Evolutionary conservation across 2,888 invertebrate species (phyloP), one percentile per base, ranked within the genome.

Genomic region (Tinea trinotella): DNA sequence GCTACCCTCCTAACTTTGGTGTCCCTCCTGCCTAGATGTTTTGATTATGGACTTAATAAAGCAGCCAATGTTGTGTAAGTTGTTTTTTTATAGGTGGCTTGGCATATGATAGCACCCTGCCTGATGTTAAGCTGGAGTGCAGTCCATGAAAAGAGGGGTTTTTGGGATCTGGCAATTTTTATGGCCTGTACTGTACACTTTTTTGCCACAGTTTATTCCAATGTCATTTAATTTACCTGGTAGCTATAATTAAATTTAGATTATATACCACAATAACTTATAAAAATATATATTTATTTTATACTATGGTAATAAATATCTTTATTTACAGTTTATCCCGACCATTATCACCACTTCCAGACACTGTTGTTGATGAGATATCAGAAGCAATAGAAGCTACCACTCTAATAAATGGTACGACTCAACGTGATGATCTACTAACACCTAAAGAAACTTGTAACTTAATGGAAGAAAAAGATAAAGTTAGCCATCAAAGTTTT

Each of bases 21-120:
- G 0, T 98, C 98, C 1, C 76, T 99, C 30, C 91, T 96, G 77
- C 99, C 99, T 53, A 93, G 92, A 48, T 92, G 97, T 85, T 88
- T 97, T 60, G 96, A 97, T 70, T 89, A 89, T 66, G 97, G 97
- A 1, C 88, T 98, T 40, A 83, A 89, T 58, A 91, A 93, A 68
- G 92, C 96, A 52, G 95, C 96, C 30, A 95, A 93, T 79, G 92
- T 93, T 64, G 90, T 88, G 92, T 92, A 78, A 74, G 81, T 75
- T 15, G 4, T 24, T 24, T 24, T 24, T 7, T n/a, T n/a, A n/a
- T n/a, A n/a, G n/a, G n/a, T n/a, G n/a, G n/a, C n/a, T n/a, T n/a
- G n/a, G n/a, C n/a, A n/a, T n/a, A n/a, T n/a, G n/a, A n/a, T n/a
- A n/a, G n/a, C n/a, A n/a, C n/a, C n/a, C n/a, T n/a, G n/a, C n/a